Evolutionary conservation across 2,797 vertebrate species (phyloP), one percentile per base, ranked within the genome.

Genomic region (Falco berigora): DNA sequence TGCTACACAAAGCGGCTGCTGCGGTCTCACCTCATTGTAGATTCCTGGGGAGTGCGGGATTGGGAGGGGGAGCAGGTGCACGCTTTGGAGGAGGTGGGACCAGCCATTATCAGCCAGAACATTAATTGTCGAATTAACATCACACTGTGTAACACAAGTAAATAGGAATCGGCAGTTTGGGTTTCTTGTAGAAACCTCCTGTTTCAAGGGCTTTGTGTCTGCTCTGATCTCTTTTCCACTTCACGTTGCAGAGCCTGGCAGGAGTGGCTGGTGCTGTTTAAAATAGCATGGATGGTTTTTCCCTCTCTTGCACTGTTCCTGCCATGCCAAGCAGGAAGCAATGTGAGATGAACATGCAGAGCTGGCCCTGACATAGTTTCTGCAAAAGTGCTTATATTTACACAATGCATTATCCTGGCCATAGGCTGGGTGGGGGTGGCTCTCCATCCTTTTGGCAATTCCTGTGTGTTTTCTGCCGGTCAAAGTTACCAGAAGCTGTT

Each of bases 41-140:
- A 92, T 95, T 88, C 87, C 75, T 6, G 5, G 22, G 66, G 50
- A 86, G 68, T 24, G 58, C 52, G 2, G 44, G 50, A 5, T 10
- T 30, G 61, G 66, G 72, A 85, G 40, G 23, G 83, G 95, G 80
- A 97, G 95, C 97, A 97, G 96, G 94, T 96, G 94, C 91, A 58
- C 4, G 7, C 55, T 67, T 49, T 3, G 24, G 62, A 82, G 79
- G 92, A 94, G 91, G 88, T 88, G 78, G 88, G 83, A 79, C 61
- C 66, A 38, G 53, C 78, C 85, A 86, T 94, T 93, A 82, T 75
- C 96, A 92, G 68, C 53, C 73, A 13, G 23, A 66, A 44, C 62
- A 42, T 67, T 92, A 55, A 71, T 94, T 92, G 71, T 64, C 66
- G 7, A 93, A 92, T 96, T 95, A 96, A 84, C 87, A 47, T 93